These are phyloP conservation scores for Adelognathus sp. DNA, from an alignment of 2,888 invertebrate genomes.

Conservation along the genomic window DNA sequence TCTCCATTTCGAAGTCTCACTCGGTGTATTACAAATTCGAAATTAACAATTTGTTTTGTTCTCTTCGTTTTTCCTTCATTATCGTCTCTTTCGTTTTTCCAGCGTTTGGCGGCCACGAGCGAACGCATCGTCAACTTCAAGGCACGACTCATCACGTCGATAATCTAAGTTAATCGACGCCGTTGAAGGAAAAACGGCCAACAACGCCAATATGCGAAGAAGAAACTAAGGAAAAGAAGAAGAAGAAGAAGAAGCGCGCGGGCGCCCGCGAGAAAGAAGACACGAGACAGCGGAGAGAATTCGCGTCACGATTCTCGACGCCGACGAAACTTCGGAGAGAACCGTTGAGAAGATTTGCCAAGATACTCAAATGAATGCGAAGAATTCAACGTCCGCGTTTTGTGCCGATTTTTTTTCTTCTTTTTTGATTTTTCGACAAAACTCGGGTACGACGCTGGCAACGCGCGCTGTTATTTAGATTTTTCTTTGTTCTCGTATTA, in stretches of 20 bases:
- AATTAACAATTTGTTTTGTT: slow-evolving; percentile 4
- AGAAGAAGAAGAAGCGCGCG: slow-evolving; percentile 13
- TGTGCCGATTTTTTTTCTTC: background rate
- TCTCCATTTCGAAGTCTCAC: background rate
- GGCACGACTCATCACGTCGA: slow-evolving; percentile 94
- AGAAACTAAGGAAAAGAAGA: slow-evolving; percentile 21
- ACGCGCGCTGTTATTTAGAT: slow-evolving; percentile 62
- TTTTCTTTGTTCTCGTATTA: background rate
- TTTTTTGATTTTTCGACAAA: slow-evolving; percentile 36
- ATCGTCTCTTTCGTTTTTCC: slow-evolving; percentile 61
- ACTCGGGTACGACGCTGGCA: slow-evolving; percentile 76
- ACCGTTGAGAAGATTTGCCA: too few relatives aligned
- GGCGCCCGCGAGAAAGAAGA: too few relatives aligned
- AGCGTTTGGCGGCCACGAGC: slow-evolving; percentile 93
- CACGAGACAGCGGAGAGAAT: too few relatives aligned
- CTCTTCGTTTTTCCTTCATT: slow-evolving; percentile 83
- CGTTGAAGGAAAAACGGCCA: slow-evolving; percentile 36
- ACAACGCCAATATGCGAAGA: slow-evolving; percentile 30
- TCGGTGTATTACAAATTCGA: background rate
- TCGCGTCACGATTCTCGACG: too few relatives aligned
- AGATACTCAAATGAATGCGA: too few relatives aligned
- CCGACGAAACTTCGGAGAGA: too few relatives aligned
- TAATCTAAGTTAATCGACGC: slow-evolving; percentile 86
- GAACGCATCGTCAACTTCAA: slow-evolving; percentile 97
- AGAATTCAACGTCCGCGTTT: too few relatives aligned